These are phyloP conservation scores for Melanostigma gelatinosum DNA, from an alignment of 2,113 vertebrate genomes.

Conservation along the genomic window DNA sequence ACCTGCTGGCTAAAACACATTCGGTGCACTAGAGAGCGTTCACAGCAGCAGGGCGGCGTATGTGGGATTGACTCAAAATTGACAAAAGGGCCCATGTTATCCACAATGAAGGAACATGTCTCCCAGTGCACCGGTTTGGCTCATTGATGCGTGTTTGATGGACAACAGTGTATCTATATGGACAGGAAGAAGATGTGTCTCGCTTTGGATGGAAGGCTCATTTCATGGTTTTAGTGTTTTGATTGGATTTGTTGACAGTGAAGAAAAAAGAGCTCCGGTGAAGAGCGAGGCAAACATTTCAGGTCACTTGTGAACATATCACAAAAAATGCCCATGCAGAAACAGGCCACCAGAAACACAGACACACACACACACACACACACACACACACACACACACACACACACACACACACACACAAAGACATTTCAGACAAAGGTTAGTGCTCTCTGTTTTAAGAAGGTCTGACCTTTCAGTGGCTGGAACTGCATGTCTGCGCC, in stretches of 20 bases:
- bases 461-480: constrained; percentile 40
- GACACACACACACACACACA: not conserved
- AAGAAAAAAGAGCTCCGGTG: not conserved
- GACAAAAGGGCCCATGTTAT: not conserved
- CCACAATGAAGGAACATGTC: constrained; percentile 1
- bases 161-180: not conserved
- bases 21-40: constrained; percentile 3
- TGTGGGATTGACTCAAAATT: constrained; percentile 21
- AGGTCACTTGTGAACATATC: not conserved
- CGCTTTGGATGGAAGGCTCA: not conserved
- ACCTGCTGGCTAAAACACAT: constrained; percentile 20
- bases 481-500: constrained; percentile 1
- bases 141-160: constrained; percentile 3
- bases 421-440: constrained; percentile 42
- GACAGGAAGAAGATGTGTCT: not conserved
- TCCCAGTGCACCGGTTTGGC: not conserved
- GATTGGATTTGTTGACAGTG: not conserved
- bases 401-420: constrained; percentile 1
- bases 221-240: not conserved
- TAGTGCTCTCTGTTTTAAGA: constrained; percentile 39
- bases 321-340: not conserved
- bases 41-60: not conserved
- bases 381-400: not conserved
- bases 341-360: not conserved
- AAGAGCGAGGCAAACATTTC: not conserved